phyloP scores from a whole-genome alignment of 1,140 invertebrate genomes.

The Eriocheir sinensis region DNA sequence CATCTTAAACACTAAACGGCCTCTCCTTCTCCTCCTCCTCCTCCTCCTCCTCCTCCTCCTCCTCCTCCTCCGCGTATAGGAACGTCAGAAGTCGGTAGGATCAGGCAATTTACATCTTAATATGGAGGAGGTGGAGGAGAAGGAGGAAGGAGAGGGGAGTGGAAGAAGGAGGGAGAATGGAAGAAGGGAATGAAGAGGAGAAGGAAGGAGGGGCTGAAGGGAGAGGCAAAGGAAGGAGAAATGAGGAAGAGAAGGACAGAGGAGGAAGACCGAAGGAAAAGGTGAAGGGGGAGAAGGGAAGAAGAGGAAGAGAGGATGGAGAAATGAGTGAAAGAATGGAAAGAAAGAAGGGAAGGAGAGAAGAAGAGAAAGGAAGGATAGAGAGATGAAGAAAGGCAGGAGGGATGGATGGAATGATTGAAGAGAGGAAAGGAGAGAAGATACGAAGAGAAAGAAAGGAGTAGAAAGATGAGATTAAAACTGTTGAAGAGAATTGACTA shows the following conservation, averaged over 20 bases:
- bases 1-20: no score
- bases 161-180: no score
- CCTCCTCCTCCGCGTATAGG: not conserved
- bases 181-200: no score
- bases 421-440: not conserved
- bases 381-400: not conserved
- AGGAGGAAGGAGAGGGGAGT: not conserved
- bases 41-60: not conserved
- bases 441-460: not conserved
- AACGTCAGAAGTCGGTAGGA: constrained; percentile 45
- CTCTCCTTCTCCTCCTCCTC: not conserved
- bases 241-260: not conserved
- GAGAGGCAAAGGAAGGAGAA: not conserved
- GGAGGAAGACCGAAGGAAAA: not conserved
- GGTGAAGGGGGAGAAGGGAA: not conserved
- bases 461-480: no score
- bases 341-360: not conserved
- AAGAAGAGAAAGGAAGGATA: not conserved
- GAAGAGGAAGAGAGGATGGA: not conserved
- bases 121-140: constrained; percentile 22
- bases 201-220: not conserved
- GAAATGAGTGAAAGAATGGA: no score
- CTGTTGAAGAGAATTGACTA: not conserved
- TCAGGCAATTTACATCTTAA: constrained; percentile 67
- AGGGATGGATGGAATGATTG: not conserved